Evolutionary conservation across 2,888 invertebrate genomes (phyloP).

Genomic region (Cenopis cana): DNA sequence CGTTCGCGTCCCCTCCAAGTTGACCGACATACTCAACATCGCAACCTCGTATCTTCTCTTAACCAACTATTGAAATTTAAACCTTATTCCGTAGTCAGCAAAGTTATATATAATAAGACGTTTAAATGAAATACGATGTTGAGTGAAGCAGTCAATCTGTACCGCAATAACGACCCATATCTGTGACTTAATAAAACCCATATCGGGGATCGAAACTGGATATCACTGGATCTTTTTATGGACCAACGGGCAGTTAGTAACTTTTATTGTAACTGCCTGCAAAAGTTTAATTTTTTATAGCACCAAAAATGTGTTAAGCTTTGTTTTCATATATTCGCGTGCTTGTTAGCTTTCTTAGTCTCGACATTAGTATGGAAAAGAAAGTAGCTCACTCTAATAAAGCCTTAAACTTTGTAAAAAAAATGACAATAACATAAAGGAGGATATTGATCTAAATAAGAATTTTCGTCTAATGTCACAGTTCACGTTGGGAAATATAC

Average conservation of each 20-base stretch:
- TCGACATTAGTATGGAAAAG: too few relatives aligned
- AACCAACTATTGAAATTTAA: not conserved
- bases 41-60: conserved; percentile 12
- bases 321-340: too few relatives aligned
- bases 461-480: too few relatives aligned
- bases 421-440: too few relatives aligned
- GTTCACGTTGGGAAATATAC: too few relatives aligned
- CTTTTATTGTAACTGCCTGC: conserved; percentile 24
- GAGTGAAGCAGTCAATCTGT: conserved; percentile 45
- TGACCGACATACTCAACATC: conserved; percentile 58
- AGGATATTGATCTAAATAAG: too few relatives aligned
- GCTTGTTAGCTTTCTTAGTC: too few relatives aligned
- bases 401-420: too few relatives aligned
- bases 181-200: conserved; percentile 69
- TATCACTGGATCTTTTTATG: conserved; percentile 37
- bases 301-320: too few relatives aligned
- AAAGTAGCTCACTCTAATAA: too few relatives aligned
- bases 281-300: not conserved
- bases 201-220: conserved; percentile 42
- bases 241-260: conserved; percentile 29
- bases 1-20: conserved; percentile 62
- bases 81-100: not conserved
- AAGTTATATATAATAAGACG: not conserved
- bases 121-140: not conserved
- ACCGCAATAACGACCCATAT: conserved; percentile 67